Evolutionary conservation across 1,140 invertebrate species (phyloP), one percentile per base, ranked within the genome.

Genomic region (Zaprionus kolodkinae): DNA sequence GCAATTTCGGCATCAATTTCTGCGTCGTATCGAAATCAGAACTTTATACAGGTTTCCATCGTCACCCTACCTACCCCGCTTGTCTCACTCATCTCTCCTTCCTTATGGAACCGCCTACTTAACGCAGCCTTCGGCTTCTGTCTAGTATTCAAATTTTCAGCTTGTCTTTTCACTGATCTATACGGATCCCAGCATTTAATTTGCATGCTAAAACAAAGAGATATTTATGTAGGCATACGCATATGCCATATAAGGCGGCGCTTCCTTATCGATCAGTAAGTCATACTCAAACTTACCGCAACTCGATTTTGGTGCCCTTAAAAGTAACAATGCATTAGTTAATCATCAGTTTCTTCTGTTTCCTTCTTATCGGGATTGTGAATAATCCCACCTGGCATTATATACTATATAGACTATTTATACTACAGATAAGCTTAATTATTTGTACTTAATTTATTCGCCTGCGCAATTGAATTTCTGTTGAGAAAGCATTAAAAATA

Each of bases 391-490:
- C 54, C 62, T 72, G 69, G 33, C 21, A 43, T 15, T 15, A 55
- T 55, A 43, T 65, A 40, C 21, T 12, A 13, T 62, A 33, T 25
- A 33, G 12, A 57, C 33, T 45, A 40, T 10, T 5, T 45, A 74
- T 54, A 70, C 50, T 21, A 33, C 12, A 45, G 45, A 66, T 55
- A 61, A 55, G 60, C 35, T 50, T 38, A 79, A 71, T 66, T 57
- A 61, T 50, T 74, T 25, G n/a, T 13, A 43, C 36, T 36, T 48
- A 40, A 57, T 64, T 71, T 27, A 59, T 80, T 66, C 73, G 66
- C 60, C 69, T 74, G 79, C 79, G 69, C 79, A 81, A 69, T 81
- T 81, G n/a, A 17, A 56, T 57, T 10, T 38, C 17, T 30, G 15
- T 76, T 68, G 57, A 68, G 61, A 48, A 30, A 43, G 33, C 56